Evolutionary conservation across 2,113 vertebrate genomes (phyloP).

Genomic region (Apodemus speciosus): DNA sequence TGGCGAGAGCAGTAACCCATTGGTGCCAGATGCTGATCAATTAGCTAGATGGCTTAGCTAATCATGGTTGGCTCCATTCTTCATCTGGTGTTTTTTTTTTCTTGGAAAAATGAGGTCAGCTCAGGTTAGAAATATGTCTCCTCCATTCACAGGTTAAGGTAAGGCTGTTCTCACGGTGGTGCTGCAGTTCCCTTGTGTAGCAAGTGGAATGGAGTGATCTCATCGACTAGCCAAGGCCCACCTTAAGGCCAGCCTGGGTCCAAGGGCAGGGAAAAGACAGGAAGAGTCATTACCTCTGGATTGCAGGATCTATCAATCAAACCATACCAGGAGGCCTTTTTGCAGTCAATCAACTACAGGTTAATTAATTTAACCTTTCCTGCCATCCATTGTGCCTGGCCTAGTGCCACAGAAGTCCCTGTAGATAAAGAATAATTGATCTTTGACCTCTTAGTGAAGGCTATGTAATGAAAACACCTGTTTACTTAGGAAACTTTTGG

Average conservation of each 20-base stretch:
- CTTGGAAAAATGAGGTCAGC: neutral
- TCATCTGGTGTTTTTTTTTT: neutral
- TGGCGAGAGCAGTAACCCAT: neutral
- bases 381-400: neutral
- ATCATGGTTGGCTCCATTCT: neutral
- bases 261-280: neutral
- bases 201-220: neutral
- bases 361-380: constrained; percentile 38
- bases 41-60: neutral
- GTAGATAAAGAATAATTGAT: neutral
- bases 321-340: neutral
- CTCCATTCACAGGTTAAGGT: neutral
- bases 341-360: neutral
- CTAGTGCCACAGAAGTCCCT: neutral
- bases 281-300: neutral
- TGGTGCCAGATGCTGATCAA: neutral
- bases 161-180: neutral
- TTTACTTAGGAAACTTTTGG: constrained; percentile 35
- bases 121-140: neutral
- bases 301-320: constrained; percentile 30
- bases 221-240: neutral
- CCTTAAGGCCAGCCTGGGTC: neutral
- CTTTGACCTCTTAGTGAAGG: constrained; percentile 41
- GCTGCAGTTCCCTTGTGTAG: neutral
- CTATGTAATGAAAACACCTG: neutral